Evolutionary conservation across 2,113 vertebrate genomes (phyloP).

Genomic region (Psephotus haematonotus): DNA sequence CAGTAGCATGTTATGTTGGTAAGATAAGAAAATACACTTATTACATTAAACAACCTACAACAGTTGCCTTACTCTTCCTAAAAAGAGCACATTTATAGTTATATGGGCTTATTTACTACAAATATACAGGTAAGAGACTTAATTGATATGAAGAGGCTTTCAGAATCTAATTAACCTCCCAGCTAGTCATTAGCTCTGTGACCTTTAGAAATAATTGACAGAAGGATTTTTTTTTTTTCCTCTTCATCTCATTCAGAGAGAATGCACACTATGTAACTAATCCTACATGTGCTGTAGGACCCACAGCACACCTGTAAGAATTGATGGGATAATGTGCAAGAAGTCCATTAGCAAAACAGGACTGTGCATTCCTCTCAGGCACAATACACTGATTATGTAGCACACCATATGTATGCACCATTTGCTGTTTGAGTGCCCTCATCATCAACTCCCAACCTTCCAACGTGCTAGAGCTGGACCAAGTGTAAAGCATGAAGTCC

Average conservation of each 20-base stretch:
- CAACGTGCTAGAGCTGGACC: not conserved
- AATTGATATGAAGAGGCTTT: constrained; percentile 86
- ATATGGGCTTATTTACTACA: constrained; percentile 74
- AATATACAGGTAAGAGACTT: constrained; percentile 73
- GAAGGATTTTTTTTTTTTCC: constrained; percentile 64
- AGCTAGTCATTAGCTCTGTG: constrained; percentile 96
- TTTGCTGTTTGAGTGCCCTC: not conserved
- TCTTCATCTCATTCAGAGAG: constrained; percentile 72
- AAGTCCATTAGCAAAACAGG: constrained; percentile 75
- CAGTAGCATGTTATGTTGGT: constrained; percentile 10
- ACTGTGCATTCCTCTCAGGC: constrained; percentile 56
- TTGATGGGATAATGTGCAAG: constrained; percentile 68
- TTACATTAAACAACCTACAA: not conserved
- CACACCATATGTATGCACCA: constrained; percentile 45
- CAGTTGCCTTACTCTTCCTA: constrained; percentile 42
- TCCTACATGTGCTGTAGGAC: constrained; percentile 32
- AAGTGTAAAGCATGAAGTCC: not conserved
- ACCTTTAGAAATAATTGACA: constrained; percentile 99
- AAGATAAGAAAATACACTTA: constrained; percentile 26
- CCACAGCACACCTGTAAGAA: constrained; percentile 71
- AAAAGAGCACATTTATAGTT: constrained; percentile 53
- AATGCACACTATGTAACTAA: constrained; percentile 73
- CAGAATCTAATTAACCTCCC: constrained; percentile 96
- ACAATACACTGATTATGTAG: constrained; percentile 43
- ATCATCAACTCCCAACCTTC: not conserved